Evolutionary conservation across 2,797 vertebrate genomes (phyloP), one percentile per base, ranked within the genome.

Genomic region (Synaphobranchus kaupii): DNA sequence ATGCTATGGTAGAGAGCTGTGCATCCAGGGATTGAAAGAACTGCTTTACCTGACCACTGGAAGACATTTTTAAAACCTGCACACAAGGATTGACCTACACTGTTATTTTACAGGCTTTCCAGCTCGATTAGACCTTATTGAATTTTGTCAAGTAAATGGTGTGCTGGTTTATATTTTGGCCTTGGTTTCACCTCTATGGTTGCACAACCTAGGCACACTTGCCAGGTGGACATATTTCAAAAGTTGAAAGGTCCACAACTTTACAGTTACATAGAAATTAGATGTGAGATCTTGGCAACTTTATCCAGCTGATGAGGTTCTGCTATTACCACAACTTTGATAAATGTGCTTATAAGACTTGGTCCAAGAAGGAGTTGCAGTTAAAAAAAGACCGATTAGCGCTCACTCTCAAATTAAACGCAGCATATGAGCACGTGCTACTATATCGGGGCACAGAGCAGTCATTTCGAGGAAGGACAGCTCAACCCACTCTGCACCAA

Each of bases 381-480:
- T 78, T 78, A 78, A 78, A 78, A 71, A 84, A 66, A 31, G 58
- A 20, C 47, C 47, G 34, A n/a, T 84, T 17, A 81, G 22, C 12
- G 22, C 28, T 56, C 82, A 20, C 44, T 85, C 87, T 85, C 47
- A 52, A 73, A 54, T 80, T 86, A 87, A 90, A 84, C 60, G 5
- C 54, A 39, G 73, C 7, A 63, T 56, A 52, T 52, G 84, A 76
- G 52, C 1, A 1, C 6, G 25, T n/a, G 54, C 4, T 52, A 63
- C 87, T 89, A 86, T 85, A 85, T 44, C 44, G 85, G 85, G 73
- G 50, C 84, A 15, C 39, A 86, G 31, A 47, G 12, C 31, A 20
- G 78, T 71, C n/a, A 84, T 54, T 48, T 73, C 10, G 28, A 52
- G 68, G 47, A 25, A 47, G 48, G 58, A 22, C 73, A 78, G 73